Conservation (phyloP, 2,888 invertebrate genomes). For the Cataglyphis rosenhaueri region DNA sequence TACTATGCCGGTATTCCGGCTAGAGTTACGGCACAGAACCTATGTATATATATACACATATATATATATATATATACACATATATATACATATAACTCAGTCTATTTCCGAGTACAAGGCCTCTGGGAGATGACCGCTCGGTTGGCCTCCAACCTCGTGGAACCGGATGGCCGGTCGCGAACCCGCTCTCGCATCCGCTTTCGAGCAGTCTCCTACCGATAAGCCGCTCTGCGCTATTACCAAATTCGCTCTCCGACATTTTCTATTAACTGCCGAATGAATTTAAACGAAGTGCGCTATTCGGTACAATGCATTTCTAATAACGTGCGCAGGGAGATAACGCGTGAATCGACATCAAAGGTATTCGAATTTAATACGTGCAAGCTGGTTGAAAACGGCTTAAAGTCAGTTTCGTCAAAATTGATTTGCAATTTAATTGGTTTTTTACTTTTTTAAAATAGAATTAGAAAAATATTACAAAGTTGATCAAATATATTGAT, state of each 20-base stretch:
- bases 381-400: not conserved
- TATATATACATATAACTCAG: conserved; percentile 60
- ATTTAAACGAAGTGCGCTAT: conserved; percentile 65
- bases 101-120: conserved; percentile 75
- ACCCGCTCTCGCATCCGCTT: conserved; percentile 66
- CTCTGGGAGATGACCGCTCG: conserved; percentile 77
- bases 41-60: not conserved
- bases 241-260: conserved; percentile 63
- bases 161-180: conserved; percentile 69
- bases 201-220: conserved; percentile 65
- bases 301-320: conserved; percentile 54
- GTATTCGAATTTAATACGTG: conserved; percentile 22
- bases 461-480: not conserved
- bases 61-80: no score
- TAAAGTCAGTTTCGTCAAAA: not conserved
- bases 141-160: conserved; percentile 66
- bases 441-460: conserved; percentile 8
- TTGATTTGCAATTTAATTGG: conserved; percentile 28
- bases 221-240: conserved; percentile 62
- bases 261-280: conserved; percentile 72
- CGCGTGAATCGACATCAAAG: conserved; percentile 5
- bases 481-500: not conserved
- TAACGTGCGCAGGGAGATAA: conserved; percentile 48
- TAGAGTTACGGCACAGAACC: conserved; percentile 60
- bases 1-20: conserved; percentile 64